A percentile compares a stretch with the other conserved stretches of the same genome.
Conservation (phyloP, 2,113 vertebrate genomes). For the Nansenia antarctica region DNA sequence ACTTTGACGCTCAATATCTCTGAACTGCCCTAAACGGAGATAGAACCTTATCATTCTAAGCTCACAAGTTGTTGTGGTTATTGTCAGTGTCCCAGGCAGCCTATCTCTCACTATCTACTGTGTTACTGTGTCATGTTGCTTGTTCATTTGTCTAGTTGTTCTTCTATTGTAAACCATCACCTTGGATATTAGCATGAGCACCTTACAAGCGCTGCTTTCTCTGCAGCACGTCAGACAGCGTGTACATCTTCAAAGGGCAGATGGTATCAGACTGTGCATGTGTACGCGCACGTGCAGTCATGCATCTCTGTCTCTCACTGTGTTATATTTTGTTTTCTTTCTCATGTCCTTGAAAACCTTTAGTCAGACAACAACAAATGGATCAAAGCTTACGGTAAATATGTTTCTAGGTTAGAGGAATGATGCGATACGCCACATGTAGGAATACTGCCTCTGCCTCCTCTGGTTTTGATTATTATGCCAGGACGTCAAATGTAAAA, state of each 20-base stretch:
- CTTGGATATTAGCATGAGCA: too few relatives aligned
- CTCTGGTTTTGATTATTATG: background rate
- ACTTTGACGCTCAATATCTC: too few relatives aligned
- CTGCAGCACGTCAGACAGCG: background rate
- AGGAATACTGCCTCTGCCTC: slow-evolving; percentile 9
- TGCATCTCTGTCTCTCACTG: slow-evolving; percentile 26
- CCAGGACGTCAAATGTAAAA: background rate
- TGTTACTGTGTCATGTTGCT: too few relatives aligned
- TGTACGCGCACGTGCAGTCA: slow-evolving; percentile 2
- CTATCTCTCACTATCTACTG: too few relatives aligned
- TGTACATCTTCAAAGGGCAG: background rate
- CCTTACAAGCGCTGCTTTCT: background rate
- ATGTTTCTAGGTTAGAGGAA: slow-evolving; percentile 4
- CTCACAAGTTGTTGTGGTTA: too few relatives aligned
- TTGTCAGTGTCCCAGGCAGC: too few relatives aligned
- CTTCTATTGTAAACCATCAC: too few relatives aligned
- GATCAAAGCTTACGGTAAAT: slow-evolving; percentile 23
- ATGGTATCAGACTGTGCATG: background rate
- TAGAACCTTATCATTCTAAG: too few relatives aligned
- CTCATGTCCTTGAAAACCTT: slow-evolving; percentile 27
- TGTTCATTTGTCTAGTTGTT: too few relatives aligned
- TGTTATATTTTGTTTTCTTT: background rate
- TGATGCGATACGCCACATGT: slow-evolving; percentile 12
- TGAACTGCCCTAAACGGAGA: too few relatives aligned
- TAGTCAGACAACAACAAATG: slow-evolving; percentile 13